These are phyloP conservation scores for Molothrus aeneus DNA, from an alignment of 2,797 vertebrate genomes.

Conservation along the genomic window DNA sequence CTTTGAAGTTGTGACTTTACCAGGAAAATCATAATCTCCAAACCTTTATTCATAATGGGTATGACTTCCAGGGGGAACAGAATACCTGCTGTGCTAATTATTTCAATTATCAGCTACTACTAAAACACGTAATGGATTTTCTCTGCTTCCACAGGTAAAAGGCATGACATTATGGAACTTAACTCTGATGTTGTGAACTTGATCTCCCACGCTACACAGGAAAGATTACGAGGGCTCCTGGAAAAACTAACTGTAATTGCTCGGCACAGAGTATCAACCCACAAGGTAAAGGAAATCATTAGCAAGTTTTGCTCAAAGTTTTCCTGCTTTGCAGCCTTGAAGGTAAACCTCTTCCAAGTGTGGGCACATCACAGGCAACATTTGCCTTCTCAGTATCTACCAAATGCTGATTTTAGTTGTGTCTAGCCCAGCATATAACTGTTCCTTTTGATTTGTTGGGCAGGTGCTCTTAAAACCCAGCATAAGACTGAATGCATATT, in stretches of 20 bases:
- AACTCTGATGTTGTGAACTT: constrained; percentile 89
- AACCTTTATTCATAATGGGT: constrained; percentile 96
- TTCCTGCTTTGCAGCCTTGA: constrained; percentile 23
- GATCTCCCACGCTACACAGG: constrained; percentile 91
- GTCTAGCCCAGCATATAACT: not conserved
- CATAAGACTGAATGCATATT: not conserved
- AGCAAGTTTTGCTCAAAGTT: constrained; percentile 34
- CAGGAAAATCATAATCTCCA: constrained; percentile 97
- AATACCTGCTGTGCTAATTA: constrained; percentile 98
- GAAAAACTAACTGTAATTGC: constrained; percentile 88
- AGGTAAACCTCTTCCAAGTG: constrained; percentile 1
- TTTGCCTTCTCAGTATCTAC: not conserved
- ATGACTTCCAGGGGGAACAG: constrained; percentile 94
- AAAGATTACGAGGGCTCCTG: constrained; percentile 87
- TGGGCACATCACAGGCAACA: not conserved
- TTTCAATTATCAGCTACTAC: constrained; percentile 90
- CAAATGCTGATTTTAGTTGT: constrained; percentile 1
- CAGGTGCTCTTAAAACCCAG: not conserved
- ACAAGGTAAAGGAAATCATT: constrained; percentile 83
- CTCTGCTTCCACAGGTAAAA: constrained; percentile 90
- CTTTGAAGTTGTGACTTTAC: constrained; percentile 99
- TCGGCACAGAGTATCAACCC: constrained; percentile 82
- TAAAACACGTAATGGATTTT: constrained; percentile 96
- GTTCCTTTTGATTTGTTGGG: not conserved
- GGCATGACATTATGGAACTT: constrained; percentile 87